Evolutionary conservation across 2,888 invertebrate genomes (phyloP), one percentile per base, ranked within the genome.

Genomic region (Metacarcinus magister): DNA sequence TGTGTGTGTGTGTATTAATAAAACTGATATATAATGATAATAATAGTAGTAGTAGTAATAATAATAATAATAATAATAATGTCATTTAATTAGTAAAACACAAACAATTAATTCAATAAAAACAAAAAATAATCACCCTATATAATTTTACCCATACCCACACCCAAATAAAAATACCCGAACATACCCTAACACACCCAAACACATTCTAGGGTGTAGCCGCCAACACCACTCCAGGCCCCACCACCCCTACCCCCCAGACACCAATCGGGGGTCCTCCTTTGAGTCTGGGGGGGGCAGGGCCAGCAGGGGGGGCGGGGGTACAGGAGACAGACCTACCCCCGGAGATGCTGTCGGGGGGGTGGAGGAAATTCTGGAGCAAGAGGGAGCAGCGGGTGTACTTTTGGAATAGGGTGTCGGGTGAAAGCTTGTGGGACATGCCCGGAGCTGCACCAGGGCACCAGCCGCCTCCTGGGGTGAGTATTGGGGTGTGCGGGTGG

Each of bases 291-390:
- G 95, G 97, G 32, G 97, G 97, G 32, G 97, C 97, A 87, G 32
- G 13, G 67, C 32, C 28, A 19, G 46, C 93, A 75, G 28, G 94
- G 92, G 5, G 92, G 94, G 43, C 96, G 97, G 28, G 97, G 32
- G 97, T 97, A 82, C 97, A 97, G 13, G 97, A 97, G 60, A 97
- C 97, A 91, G 98, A 98, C 97, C 97, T 98, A 94, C 98, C 98
- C 4, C 98, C 98, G 23, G 98, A 98, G 97, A 97, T 98, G 92
- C 98, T 98, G 10, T 98, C 99, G 97, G 99, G 99, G 97, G 99
- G 99, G 7, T 99, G 99, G 99, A 98, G 99, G 97, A 99, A 99
- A 97, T 99, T 99, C 97, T 99, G 99, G 99, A 99, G 99, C 39
- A 99, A 99, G 97, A 98, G 99, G 95, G 99, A 99, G 97, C 99